Base-by-base conservation (phyloP, 2,113 vertebrate species). In the Alligator sinensis region DNA sequence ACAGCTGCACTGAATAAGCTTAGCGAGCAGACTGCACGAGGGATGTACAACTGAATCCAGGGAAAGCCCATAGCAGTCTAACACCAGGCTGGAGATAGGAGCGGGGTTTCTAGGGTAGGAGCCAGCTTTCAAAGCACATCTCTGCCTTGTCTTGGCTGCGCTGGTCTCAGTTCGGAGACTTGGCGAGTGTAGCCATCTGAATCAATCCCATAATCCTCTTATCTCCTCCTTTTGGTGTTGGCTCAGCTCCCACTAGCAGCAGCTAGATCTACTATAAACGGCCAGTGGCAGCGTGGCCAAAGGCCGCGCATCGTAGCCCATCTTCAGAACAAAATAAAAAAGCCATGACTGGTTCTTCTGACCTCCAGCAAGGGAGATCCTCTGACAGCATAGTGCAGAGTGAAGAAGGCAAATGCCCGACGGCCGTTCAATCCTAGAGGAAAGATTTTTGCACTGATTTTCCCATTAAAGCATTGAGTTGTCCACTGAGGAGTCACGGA, bases 1-100 rank as follows among this genome's bases (percentile, higher is more conserved):
- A 21, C 47, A 58, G n/a, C 57, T 70, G 2, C 2, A 0, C 34
- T 88, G 21, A 84, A 25, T 22, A 80, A 79, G 11, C 0, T 0
- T 22, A 47, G 28, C 0, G 0, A 5, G 22, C 70, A 38, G 47
- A 24, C 13, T 25, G 74, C 4, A 8, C 24, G 54, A 13, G 38
- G 74, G 54, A 24, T 9, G 22, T 38, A 76, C 25, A 27, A 17
- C 10, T 28, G 47, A 54, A 17, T 24, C 7, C 47, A 76, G 4
- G 4, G 34, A 27, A 55, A 76, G 24, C 27, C 74, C 47, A 25
- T 38, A 16, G 47, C 15, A 16, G 22, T 24, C 24, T 55, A 25
- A 54, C 25, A 25, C 22, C 16, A 24, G 74, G 47, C 13, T 25
- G 15, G 24, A 47, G 74, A 76, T 10, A 17, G 47, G 24, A 76